These are phyloP conservation scores for Erebia ligea DNA, from an alignment of 2,888 invertebrate species.

Conservation along the genomic window DNA sequence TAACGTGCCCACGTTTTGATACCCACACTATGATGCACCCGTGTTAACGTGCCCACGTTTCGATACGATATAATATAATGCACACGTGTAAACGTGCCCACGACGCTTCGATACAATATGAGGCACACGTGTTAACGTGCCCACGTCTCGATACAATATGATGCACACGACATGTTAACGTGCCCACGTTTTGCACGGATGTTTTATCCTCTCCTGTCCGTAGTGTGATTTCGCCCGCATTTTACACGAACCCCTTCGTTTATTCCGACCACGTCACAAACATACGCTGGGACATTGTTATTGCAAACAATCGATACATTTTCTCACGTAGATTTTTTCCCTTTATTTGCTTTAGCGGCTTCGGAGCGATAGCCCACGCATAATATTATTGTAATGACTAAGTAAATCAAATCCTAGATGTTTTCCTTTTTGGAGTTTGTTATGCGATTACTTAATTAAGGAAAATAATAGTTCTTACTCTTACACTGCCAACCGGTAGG, in stretches of 20 bases:
- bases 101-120: too few relatives aligned
- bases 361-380: not conserved
- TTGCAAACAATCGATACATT: constrained; percentile 68
- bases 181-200: too few relatives aligned
- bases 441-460: not conserved
- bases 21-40: too few relatives aligned
- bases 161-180: too few relatives aligned
- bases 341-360: constrained; percentile 27
- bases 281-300: constrained; percentile 61
- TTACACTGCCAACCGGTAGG: too few relatives aligned
- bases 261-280: constrained; percentile 57
- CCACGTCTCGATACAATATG: too few relatives aligned
- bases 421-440: not conserved
- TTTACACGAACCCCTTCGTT: constrained; percentile 33
- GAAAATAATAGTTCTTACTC: not conserved
- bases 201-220: too few relatives aligned
- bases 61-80: too few relatives aligned
- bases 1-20: too few relatives aligned
- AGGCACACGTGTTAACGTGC: too few relatives aligned
- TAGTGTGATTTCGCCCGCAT: not conserved
- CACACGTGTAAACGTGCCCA: too few relatives aligned
- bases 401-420: not conserved
- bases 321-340: constrained; percentile 56
- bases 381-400: constrained; percentile 1
- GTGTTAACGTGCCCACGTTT: too few relatives aligned